These are phyloP conservation scores for Wiebesia pumilae DNA, from an alignment of 1,140 invertebrate species.

Conservation along the genomic window DNA sequence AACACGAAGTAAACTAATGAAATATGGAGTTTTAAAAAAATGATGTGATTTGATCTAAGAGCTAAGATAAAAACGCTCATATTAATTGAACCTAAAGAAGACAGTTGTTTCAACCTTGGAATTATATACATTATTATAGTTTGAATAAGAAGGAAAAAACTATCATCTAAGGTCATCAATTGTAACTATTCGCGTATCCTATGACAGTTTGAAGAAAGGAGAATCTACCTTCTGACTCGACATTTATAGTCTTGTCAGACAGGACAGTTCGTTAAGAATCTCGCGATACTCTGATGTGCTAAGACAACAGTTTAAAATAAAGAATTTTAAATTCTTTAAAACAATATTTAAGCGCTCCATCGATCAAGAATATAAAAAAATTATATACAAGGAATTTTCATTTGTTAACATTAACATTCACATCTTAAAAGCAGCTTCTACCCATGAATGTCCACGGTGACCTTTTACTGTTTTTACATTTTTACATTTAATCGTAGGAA, in stretches of 20 bases:
- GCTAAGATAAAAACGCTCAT: too few relatives aligned
- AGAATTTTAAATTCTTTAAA: not conserved
- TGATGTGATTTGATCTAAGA: too few relatives aligned
- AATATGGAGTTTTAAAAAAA: too few relatives aligned
- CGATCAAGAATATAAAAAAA: not conserved
- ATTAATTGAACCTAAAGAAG: too few relatives aligned
- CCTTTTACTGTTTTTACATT: too few relatives aligned
- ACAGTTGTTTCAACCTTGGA: too few relatives aligned
- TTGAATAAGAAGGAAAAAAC: not conserved
- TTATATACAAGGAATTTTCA: not conserved
- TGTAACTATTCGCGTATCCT: not conserved
- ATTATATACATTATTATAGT: not conserved
- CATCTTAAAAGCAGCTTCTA: too few relatives aligned
- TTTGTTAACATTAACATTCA: too few relatives aligned
- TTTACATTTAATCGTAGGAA: too few relatives aligned
- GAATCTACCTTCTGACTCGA: not conserved
- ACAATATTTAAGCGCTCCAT: not conserved
- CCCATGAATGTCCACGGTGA: too few relatives aligned
- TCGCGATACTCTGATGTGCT: not conserved
- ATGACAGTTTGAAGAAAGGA: not conserved
- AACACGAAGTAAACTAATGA: too few relatives aligned
- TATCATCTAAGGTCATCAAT: not conserved
- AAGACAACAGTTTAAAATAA: not conserved
- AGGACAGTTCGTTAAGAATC: not conserved
- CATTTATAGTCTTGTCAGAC: not conserved